Percentiles rank a stretch among this genome's conserved stretches.
These are phyloP conservation scores for Ischnura elegans DNA, from an alignment of 2,888 invertebrate species.

Conservation along the genomic window DNA sequence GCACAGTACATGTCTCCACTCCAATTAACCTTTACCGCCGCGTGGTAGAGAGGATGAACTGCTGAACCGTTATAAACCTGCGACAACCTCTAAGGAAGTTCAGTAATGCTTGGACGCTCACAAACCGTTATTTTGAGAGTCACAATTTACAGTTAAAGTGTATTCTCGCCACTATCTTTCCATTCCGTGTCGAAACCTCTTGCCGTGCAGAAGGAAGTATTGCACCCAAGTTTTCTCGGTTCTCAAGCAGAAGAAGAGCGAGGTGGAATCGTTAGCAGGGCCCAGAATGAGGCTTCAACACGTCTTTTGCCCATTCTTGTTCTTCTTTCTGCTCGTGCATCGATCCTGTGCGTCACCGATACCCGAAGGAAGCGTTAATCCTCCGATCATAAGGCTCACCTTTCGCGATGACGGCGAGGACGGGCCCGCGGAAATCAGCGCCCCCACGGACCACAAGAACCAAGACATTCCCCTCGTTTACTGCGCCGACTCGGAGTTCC, in stretches of 20 bases:
- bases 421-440: not conserved
- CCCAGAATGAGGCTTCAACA: not conserved
- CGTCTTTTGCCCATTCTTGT: not conserved
- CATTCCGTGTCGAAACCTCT: not conserved
- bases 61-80: too few species aligned
- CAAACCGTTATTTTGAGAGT: not conserved
- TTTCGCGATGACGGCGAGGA: not conserved
- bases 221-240: too few species aligned
- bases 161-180: not conserved
- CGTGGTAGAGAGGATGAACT: too few species aligned
- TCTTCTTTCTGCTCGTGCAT: not conserved
- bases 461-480: not conserved
- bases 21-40: too few species aligned
- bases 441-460: not conserved
- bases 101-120: not conserved
- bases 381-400: not conserved
- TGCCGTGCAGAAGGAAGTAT: not conserved
- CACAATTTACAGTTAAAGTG: not conserved
- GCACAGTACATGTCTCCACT: too few species aligned
- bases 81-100: too few species aligned
- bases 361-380: not conserved
- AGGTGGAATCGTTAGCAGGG: too few species aligned
- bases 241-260: too few species aligned
- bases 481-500: not conserved
- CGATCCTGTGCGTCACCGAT: not conserved